Conservation (phyloP, 2,888 invertebrate species). For the Pseudococcus longispinus region DNA sequence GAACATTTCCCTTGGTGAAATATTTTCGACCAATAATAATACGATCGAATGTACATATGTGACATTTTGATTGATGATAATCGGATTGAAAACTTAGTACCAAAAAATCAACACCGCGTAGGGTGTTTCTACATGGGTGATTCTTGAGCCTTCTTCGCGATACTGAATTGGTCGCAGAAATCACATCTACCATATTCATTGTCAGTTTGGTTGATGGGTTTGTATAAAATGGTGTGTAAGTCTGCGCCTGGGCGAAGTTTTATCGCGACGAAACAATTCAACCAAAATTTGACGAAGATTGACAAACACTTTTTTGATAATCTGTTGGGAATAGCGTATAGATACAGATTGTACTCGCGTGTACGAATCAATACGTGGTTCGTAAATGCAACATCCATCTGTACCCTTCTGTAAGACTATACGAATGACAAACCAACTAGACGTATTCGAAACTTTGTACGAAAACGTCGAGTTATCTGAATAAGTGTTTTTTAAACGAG, state of each 20-base stretch:
- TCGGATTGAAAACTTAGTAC: not conserved
- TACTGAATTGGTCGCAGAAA: not conserved
- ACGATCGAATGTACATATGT: not conserved
- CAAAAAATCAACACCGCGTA: not conserved
- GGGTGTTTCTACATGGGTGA: not conserved
- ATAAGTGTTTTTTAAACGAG: not conserved
- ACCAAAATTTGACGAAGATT: slow-evolving; percentile 19
- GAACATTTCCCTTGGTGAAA: not conserved
- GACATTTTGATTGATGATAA: slow-evolving; percentile 35
- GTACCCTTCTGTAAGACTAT: not conserved
- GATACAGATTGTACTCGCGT: not conserved
- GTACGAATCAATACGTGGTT: not conserved
- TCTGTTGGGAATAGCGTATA: not conserved
- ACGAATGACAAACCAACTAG: not conserved
- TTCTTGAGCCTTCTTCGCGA: not conserved
- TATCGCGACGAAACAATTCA: slow-evolving; percentile 20
- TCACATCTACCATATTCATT: not conserved
- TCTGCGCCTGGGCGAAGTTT: not conserved
- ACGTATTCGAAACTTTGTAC: not conserved
- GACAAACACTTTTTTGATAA: slow-evolving; percentile 22
- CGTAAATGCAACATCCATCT: not conserved
- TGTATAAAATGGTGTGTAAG: not conserved
- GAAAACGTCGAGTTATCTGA: not conserved
- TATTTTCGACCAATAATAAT: not conserved
- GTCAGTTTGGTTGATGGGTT: not conserved